Evolutionary conservation across 2,113 vertebrate species (phyloP), one percentile per base, ranked within the genome.

Genomic region (Eira barbara): DNA sequence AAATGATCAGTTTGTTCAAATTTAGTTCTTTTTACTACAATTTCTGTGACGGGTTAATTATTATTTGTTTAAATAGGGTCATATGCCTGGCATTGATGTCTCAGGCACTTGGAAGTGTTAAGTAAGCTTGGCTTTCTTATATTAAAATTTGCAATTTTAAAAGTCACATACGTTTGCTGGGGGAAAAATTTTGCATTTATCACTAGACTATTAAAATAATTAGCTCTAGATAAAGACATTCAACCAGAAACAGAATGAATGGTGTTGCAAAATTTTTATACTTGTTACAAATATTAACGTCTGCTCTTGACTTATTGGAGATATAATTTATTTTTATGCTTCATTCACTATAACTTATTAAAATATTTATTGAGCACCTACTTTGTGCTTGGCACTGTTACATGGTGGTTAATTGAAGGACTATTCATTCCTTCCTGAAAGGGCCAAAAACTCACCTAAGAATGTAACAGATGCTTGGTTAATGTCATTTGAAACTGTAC

Each of bases 21-120:
- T 97, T 88, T 87, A 52, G 29, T 71, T 80, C 23, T 80, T 23
- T 57, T 91, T 95, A 57, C 47, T 94, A 42, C 7, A 80, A 25
- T 90, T 55, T 92, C 69, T 89, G 27, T 61, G 83, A 63, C 12
- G 59, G 14, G 59, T 86, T 95, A 96, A 95, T 96, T 89, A 81
- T 18, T 91, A 23, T 65, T 90, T 89, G n/a, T 79, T 81, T 65
- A 85, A 91, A 47, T 73, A 79, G 81, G 55, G 42, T 93, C 67
- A 47, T 61, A n/a, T 81, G 8, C 52, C 27, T 96, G 34, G 34
- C 63, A 96, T n/a, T 67, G 63, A 87, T 94, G 18, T 81, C 55
- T 86, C 80, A 88, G 67, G 42, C 29, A 84, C 65, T 78, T 59
- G 4, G 25, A 90, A 95, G 20, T 79, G 14, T 73, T 36, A 95